Percentiles rank a stretch among this genome's conserved stretches.
Conservation (phyloP, 2,797 vertebrate species). For the Hydrocynus forskahlii region DNA sequence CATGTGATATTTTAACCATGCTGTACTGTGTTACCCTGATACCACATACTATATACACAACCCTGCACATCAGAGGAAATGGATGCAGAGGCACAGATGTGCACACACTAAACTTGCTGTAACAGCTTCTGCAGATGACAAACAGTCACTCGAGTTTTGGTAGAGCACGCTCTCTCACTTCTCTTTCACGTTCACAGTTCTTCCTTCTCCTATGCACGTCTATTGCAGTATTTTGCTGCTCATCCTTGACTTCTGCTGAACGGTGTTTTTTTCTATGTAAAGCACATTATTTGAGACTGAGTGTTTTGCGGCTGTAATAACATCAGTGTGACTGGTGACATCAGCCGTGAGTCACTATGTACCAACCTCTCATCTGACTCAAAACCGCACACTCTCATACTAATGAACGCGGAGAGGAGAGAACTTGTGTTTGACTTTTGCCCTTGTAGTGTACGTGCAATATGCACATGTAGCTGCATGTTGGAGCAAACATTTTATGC, state of each 20-base stretch:
- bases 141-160: conserved; percentile 28
- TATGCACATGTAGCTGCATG: conserved; percentile 29
- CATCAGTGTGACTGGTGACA: conserved; percentile 45
- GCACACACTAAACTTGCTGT: conserved; percentile 17
- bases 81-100: conserved; percentile 49
- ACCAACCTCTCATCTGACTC: conserved; percentile 25
- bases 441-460: conserved; percentile 8
- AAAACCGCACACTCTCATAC: conserved; percentile 17
- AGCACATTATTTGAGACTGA: conserved; percentile 16
- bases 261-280: conserved; percentile 2
- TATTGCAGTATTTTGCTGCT: not conserved
- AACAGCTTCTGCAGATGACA: conserved; percentile 40
- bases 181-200: not conserved
- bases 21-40: conserved; percentile 2
- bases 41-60: conserved; percentile 13
- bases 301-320: conserved; percentile 39
- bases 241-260: not conserved
- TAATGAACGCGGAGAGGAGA: conserved; percentile 7
- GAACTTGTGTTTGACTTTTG: conserved; percentile 16
- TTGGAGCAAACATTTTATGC: conserved; percentile 1
- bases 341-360: conserved; percentile 23
- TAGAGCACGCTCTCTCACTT: conserved; percentile 9
- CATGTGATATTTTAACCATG: conserved; percentile 22
- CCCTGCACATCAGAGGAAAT: conserved; percentile 32
- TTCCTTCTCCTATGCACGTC: conserved; percentile 3